Evolutionary conservation across 2,888 invertebrate genomes (phyloP).

Genomic region (Trichogramma evanescens): DNA sequence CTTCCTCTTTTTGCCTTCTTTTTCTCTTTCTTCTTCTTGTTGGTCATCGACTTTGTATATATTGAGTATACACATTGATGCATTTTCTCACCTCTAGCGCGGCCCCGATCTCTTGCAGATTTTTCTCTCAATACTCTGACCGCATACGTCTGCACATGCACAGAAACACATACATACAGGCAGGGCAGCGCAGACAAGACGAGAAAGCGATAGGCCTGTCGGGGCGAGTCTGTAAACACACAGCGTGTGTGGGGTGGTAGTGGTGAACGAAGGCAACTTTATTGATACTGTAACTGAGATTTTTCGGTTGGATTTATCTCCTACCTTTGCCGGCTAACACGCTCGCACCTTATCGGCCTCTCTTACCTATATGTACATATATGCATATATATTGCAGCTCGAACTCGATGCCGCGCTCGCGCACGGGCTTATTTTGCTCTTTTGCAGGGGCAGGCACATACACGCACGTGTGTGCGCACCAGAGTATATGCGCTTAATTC

Average conservation of each 20-base stretch:
- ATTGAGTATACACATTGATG: neutral
- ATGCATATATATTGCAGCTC: too few species aligned
- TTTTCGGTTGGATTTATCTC: conserved; percentile 25
- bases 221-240: conserved; percentile 4
- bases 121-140: conserved; percentile 8
- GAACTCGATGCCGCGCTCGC: too few species aligned
- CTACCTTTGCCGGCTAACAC: conserved; percentile 20
- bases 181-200: neutral
- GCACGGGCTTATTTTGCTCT: too few species aligned
- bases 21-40: neutral
- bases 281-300: conserved; percentile 33
- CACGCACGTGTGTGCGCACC: too few species aligned
- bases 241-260: neutral
- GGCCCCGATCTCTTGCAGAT: conserved; percentile 1
- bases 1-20: neutral
- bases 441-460: too few species aligned
- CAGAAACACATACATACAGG: neutral
- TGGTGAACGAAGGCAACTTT: conserved; percentile 25
- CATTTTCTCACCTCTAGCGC: conserved; percentile 3
- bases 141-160: neutral
- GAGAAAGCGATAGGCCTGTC: conserved; percentile 31
- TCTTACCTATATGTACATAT: too few species aligned
- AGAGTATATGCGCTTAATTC: too few species aligned
- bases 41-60: neutral
- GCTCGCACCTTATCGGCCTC: conserved; percentile 20